A percentile compares a stretch with the other conserved stretches of the same genome.
These are phyloP conservation scores for Numenius arquata DNA, from an alignment of 2,113 vertebrate species.

Conservation along the genomic window DNA sequence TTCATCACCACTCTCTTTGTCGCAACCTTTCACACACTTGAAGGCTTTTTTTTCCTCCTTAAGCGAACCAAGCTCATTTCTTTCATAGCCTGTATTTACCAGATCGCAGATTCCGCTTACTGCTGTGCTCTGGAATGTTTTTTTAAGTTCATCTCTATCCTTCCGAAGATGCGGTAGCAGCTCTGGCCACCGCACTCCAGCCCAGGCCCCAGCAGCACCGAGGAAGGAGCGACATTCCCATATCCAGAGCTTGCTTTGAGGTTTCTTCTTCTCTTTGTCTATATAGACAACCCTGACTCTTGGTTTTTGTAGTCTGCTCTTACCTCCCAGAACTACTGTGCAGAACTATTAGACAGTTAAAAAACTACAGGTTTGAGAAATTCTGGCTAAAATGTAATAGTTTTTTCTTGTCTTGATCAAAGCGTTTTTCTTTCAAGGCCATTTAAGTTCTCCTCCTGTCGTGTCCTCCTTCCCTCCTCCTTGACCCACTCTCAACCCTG, in stretches of 20 bases:
- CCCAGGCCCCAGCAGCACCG: not conserved
- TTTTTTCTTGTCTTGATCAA: not conserved
- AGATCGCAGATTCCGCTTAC: not conserved
- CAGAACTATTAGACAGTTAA: not conserved
- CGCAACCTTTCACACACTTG: not conserved
- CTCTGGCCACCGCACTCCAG: not conserved
- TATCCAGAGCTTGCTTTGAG: not conserved
- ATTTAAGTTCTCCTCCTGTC: not conserved
- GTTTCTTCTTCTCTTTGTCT: not conserved
- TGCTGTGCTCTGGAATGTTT: not conserved
- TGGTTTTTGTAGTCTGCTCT: not conserved
- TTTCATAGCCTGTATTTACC: not conserved
- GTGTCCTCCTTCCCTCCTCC: not conserved
- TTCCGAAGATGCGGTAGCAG: not conserved
- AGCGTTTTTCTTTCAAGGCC: not conserved
- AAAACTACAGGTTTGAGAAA: not conserved
- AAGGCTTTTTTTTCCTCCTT: not conserved
- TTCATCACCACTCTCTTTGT: not conserved
- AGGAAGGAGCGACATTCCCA: accelerated
- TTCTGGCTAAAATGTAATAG: not conserved
- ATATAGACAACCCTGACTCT: not conserved
- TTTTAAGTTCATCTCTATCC: not conserved
- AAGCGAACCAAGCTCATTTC: not conserved
- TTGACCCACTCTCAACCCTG: not conserved
- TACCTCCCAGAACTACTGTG: not conserved